phyloP scores from a whole-genome alignment of 2,113 vertebrate species.

The Actinemys pallida region DNA sequence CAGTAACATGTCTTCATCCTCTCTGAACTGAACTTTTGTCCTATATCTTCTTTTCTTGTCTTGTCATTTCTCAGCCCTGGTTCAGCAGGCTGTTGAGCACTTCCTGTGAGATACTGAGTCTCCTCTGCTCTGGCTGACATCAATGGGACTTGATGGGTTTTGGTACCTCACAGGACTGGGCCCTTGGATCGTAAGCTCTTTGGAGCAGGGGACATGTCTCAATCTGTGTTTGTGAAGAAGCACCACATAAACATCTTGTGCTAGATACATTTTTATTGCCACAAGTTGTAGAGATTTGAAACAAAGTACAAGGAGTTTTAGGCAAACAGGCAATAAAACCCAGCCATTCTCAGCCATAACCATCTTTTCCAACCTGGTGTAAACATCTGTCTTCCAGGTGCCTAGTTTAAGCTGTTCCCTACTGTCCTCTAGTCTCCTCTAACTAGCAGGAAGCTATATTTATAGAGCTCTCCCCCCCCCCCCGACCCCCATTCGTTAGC shows the following conservation, averaged over 20 bases:
- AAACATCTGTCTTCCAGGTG: not conserved
- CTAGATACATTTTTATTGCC: not conserved
- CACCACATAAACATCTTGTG: not conserved
- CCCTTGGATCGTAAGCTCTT: not conserved
- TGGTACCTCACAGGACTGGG: accelerated
- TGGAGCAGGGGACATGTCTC: not conserved
- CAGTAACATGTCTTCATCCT: too few species aligned
- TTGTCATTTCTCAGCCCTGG: accelerated
- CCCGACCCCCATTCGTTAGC: not conserved
- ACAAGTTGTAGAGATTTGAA: not conserved
- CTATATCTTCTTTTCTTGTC: not conserved
- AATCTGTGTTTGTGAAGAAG: not conserved
- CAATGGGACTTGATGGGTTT: not conserved
- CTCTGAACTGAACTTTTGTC: not conserved
- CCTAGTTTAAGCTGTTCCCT: not conserved
- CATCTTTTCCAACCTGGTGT: not conserved
- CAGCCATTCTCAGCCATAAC: not conserved
- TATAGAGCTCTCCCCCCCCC: not conserved
- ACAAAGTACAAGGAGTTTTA: not conserved
- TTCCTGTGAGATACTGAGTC: not conserved
- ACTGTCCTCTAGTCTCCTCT: not conserved
- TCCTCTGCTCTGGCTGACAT: not conserved
- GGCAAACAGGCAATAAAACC: not conserved
- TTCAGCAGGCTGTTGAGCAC: not conserved
- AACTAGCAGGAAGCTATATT: not conserved